A percentile compares a stretch with the other conserved stretches of the same genome.
phyloP scores from a whole-genome alignment of 30 jellyfish, hydroid and myxozoan genomes.

The Pelagia noctiluca region DNA sequence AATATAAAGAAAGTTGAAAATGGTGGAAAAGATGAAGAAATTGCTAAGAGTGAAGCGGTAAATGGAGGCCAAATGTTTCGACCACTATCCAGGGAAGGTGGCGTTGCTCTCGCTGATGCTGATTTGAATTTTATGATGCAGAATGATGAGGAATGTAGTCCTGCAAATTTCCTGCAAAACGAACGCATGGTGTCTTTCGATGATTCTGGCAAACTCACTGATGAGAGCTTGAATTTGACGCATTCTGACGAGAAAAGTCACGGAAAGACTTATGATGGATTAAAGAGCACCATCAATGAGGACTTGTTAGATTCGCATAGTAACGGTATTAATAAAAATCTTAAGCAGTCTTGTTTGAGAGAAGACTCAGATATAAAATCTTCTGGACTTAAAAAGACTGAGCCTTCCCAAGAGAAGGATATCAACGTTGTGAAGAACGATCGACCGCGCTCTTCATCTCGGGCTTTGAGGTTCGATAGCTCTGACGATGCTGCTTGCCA shows the following conservation, averaged over 20 bases:
- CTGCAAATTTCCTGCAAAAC: neutral
- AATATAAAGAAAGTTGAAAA: neutral
- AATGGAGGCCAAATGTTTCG: neutral
- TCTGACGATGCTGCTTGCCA: too few relatives aligned
- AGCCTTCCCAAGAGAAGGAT: too few relatives aligned
- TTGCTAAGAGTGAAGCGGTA: neutral
- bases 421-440: too few relatives aligned
- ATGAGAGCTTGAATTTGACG: neutral
- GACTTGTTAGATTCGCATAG: too few relatives aligned
- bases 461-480: too few relatives aligned
- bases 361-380: too few relatives aligned
- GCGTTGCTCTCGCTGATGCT: neutral
- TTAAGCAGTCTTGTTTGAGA: too few relatives aligned
- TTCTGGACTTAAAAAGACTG: too few relatives aligned
- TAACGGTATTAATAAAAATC: too few relatives aligned
- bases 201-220: neutral
- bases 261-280: neutral
- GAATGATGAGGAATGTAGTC: neutral
- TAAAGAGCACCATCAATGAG: neutral
- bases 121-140: neutral
- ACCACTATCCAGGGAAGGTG: neutral
- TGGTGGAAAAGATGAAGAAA: neutral
- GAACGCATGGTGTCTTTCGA: neutral
- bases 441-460: too few relatives aligned
- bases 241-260: neutral